These are phyloP conservation scores for Teinopalpus imperialis DNA, from an alignment of 2,888 invertebrate genomes.

Conservation along the genomic window DNA sequence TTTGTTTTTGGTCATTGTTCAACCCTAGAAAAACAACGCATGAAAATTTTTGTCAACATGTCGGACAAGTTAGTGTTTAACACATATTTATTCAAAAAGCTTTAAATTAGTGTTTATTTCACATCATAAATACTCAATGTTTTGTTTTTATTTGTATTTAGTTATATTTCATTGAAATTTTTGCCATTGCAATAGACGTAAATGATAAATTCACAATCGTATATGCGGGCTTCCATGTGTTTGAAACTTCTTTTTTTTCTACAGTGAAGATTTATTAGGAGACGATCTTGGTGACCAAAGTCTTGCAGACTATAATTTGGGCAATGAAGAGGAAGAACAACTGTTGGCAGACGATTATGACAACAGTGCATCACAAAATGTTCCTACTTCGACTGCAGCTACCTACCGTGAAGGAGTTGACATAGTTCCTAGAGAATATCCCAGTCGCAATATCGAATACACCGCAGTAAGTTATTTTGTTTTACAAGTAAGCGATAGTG, in stretches of 20 bases:
- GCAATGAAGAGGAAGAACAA: conserved; percentile 76
- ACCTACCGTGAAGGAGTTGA: conserved; percentile 46
- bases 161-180: conserved; percentile 24
- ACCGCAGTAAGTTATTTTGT: conserved; percentile 44
- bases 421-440: conserved; percentile 52
- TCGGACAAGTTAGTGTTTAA: conserved; percentile 72
- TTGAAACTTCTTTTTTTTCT: conserved; percentile 38
- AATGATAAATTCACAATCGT: not conserved
- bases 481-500: no score
- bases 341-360: conserved; percentile 74
- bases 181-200: not conserved
- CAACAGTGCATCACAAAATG: conserved; percentile 60
- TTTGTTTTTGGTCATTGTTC: not conserved
- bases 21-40: conserved; percentile 8
- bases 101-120: no score
- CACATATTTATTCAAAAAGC: conserved; percentile 19
- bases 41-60: conserved; percentile 61
- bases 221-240: conserved; percentile 22
- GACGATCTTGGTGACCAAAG: conserved; percentile 77
- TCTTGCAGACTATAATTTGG: conserved; percentile 74
- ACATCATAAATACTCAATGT: no score
- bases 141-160: not conserved
- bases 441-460: conserved; percentile 52
- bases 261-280: conserved; percentile 75
- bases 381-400: conserved; percentile 52